phyloP scores from a whole-genome alignment of 2,113 vertebrate genomes.

The Aegithalos caudatus region DNA sequence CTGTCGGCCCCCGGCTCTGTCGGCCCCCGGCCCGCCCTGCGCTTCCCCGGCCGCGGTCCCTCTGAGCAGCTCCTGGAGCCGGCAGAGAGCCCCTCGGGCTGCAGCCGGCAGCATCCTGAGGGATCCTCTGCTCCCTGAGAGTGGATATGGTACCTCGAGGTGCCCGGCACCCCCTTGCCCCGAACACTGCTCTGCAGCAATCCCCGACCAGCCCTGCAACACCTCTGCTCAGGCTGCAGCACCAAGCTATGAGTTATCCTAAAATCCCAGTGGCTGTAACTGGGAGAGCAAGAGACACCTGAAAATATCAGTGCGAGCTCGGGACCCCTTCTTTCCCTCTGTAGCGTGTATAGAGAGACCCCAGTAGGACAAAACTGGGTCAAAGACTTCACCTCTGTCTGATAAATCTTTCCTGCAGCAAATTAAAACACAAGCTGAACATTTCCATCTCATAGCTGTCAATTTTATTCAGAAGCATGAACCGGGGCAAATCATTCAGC shows the following conservation, averaged over 20 bases:
- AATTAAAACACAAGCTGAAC: not conserved
- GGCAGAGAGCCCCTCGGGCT: not conserved
- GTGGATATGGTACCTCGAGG: not conserved
- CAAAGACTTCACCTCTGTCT: conserved; percentile 22
- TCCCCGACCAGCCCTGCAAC: not conserved
- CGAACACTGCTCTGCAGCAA: not conserved
- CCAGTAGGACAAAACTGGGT: not conserved
- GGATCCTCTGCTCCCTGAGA: not conserved
- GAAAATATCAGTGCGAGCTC: not conserved
- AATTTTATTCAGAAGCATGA: conserved; percentile 43
- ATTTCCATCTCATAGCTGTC: conserved; percentile 36
- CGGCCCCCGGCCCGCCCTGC: not conserved
- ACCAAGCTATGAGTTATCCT: not conserved
- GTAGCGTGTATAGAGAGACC: not conserved
- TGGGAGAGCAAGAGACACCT: not conserved
- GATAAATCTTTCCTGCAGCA: conserved; percentile 34
- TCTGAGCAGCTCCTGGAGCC: not conserved
- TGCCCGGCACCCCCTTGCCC: not conserved
- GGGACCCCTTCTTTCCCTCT: not conserved
- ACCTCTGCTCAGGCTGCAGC: not conserved
- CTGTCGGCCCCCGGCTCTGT: not conserved
- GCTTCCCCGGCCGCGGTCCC: not conserved
- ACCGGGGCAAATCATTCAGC: not conserved
- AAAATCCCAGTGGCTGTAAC: not conserved
- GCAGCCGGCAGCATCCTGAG: not conserved